Base-by-base conservation (phyloP, 1,140 invertebrate genomes). In the Aphaenogaster rudis region DNA sequence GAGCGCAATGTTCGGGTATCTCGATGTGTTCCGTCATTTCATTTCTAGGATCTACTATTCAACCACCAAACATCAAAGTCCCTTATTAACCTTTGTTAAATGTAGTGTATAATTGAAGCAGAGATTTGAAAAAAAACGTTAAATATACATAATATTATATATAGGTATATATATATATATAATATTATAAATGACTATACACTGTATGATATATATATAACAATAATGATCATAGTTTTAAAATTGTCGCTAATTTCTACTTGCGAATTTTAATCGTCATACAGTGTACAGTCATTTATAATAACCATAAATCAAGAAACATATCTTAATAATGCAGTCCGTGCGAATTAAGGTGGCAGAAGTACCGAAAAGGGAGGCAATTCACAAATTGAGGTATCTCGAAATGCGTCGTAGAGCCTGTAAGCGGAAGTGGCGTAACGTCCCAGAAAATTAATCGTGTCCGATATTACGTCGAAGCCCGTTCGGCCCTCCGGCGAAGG, bases 381-480 rank as follows among this genome's bases (percentile, higher is more conserved):
- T 84, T 84, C 54, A 42, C 39, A 52, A 85, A 89, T 89, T 84
- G 86, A 64, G 80, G 57, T 78, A 78, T 39, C n/a, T 48, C 78
- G 57, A 72, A 86, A 88, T 86, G 81, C 89, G 71, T 87, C 87
- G 57, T 87, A 88, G 87, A 59, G 39, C 33, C 67, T 39, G 71
- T 48, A 71, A 80, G 50, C 67, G 86, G 86, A 88, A 84, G 88
- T 90, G 90, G 91, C 93, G 93, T 93, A 95, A 95, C 94, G 93
- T 94, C 94, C 92, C 95, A 93, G 94, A 95, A 95, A 95, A 95
- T 95, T 93, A 95, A 95, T 94, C 93, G 94, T 89, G 91, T 93
- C 92, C 94, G 93, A 94, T 95, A 94, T 94, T 91, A 80, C 66
- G 71, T 66, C 81, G 84, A 79, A 76, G 72, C 77, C 66, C 57